Evolutionary conservation across 1,140 invertebrate genomes (phyloP).

Genomic region (Platyscapa corneri): DNA sequence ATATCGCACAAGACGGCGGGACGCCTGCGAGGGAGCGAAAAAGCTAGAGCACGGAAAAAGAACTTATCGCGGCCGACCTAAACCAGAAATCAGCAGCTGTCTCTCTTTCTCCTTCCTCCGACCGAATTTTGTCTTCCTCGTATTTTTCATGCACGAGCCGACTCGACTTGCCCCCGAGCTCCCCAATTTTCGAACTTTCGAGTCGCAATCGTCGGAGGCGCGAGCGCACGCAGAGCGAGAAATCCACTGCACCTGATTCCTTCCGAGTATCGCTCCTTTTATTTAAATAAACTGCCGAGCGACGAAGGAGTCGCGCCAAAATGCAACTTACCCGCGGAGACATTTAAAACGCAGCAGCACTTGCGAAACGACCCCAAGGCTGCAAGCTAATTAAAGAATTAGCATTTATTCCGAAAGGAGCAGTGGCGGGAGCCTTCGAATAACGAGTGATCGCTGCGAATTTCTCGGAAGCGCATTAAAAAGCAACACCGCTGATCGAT

Average conservation of each 20-base stretch:
- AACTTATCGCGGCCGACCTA: constrained; percentile 26
- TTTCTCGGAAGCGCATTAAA: not conserved
- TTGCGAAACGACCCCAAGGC: not conserved
- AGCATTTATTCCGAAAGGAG: not conserved
- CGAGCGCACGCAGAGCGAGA: too few species aligned
- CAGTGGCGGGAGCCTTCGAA: not conserved
- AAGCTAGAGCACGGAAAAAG: constrained; percentile 13
- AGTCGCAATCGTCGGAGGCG: not conserved
- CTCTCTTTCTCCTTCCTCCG: not conserved
- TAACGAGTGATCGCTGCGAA: not conserved
- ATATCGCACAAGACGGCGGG: not conserved
- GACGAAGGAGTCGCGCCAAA: too few species aligned
- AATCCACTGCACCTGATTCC: too few species aligned
- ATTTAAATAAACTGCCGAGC: too few species aligned
- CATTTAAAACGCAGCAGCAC: too few species aligned
- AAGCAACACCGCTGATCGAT: constrained; percentile 6
- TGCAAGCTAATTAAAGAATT: not conserved
- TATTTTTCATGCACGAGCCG: constrained; percentile 22
- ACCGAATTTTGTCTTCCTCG: not conserved
- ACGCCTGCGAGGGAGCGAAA: not conserved
- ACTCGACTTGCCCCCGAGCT: not conserved
- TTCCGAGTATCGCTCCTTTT: not conserved
- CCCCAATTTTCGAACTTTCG: not conserved
- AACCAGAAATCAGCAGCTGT: not conserved
- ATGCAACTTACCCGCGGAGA: too few species aligned